phyloP scores from a whole-genome alignment of 2,797 vertebrate species.

The Masticophis lateralis region DNA sequence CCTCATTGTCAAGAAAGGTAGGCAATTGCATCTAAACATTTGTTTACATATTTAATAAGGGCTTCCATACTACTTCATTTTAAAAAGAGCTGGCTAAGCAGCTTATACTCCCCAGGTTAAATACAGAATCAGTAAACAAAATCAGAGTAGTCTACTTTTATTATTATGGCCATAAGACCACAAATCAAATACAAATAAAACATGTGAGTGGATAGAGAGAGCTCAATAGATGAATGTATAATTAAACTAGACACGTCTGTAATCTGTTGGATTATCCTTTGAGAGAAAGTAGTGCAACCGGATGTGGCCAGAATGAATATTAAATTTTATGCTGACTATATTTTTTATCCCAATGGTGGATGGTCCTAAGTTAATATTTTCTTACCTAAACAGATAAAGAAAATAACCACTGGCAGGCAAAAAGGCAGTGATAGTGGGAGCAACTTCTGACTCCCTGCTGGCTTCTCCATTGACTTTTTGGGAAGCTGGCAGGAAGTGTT shows the following conservation, averaged over 20 bases:
- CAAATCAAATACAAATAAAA: not conserved
- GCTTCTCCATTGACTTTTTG: not conserved
- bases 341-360: not conserved
- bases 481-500: not conserved
- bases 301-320: not conserved
- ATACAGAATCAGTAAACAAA: not conserved
- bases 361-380: not conserved
- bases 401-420: not conserved
- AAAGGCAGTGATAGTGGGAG: not conserved
- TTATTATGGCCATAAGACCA: not conserved
- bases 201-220: not conserved
- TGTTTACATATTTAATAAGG: not conserved
- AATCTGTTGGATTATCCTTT: not conserved
- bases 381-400: not conserved
- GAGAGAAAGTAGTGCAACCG: not conserved
- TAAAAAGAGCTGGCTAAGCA: not conserved
- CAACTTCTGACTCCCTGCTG: not conserved
- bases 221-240: not conserved
- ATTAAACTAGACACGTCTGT: not conserved
- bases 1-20: not conserved
- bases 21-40: not conserved
- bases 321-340: not conserved
- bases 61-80: not conserved
- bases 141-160: not conserved
- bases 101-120: not conserved